A percentile compares a stretch with the other conserved stretches of the same genome.
Conservation (phyloP, 2,888 invertebrate genomes). For the Macropis europaea region DNA sequence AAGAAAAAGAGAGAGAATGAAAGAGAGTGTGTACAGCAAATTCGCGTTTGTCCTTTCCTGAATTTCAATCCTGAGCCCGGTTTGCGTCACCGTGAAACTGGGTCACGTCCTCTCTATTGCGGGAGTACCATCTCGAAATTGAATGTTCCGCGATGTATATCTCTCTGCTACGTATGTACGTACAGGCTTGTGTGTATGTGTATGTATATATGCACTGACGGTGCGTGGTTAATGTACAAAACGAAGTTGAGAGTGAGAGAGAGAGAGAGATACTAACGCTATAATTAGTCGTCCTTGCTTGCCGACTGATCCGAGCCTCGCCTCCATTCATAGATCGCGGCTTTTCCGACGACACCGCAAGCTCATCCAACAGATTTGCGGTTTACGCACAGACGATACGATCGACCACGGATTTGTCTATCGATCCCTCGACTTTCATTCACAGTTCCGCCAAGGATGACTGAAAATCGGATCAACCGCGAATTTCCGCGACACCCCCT, state of each 20-base stretch:
- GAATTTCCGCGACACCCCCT: too few species aligned
- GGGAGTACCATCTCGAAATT: conserved; percentile 47
- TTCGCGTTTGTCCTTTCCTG: conserved; percentile 49
- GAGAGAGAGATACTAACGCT: conserved; percentile 67
- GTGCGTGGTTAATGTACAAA: conserved; percentile 55
- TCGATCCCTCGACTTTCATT: too few species aligned
- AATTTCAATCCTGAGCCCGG: conserved; percentile 53
- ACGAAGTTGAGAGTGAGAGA: conserved; percentile 54
- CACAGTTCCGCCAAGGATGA: too few species aligned
- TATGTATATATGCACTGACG: conserved; percentile 7
- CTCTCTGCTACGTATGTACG: neutral
- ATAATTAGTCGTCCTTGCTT: conserved; percentile 79
- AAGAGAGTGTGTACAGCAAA: neutral
- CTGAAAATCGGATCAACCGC: too few species aligned
- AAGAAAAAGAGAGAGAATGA: neutral
- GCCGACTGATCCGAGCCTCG: conserved; percentile 71
- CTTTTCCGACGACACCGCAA: conserved; percentile 33
- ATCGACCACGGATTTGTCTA: too few species aligned
- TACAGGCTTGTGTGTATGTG: neutral
- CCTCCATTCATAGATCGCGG: conserved; percentile 76
- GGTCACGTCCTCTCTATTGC: conserved; percentile 61
- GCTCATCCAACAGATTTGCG: neutral
- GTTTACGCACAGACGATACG: too few species aligned
- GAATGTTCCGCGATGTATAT: conserved; percentile 33
- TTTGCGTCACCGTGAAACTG: conserved; percentile 54